Evolutionary conservation across 2,888 invertebrate genomes (phyloP), one percentile per base, ranked within the genome.

Genomic region (Pycnomerus fuliginosus): DNA sequence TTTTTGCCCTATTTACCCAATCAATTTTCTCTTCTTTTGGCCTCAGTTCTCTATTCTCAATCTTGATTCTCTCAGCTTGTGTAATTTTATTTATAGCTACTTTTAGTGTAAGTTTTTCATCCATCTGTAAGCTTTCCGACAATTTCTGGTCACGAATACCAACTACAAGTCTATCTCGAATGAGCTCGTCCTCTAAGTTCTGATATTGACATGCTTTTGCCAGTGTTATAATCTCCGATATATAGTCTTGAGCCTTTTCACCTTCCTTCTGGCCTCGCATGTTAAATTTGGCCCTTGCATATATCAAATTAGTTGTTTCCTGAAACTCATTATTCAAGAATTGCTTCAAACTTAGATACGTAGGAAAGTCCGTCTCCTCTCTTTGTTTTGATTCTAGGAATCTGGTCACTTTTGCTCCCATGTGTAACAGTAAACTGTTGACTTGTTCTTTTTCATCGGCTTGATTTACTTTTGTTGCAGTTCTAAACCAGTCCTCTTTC

Each of bases 161-260:
- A 7, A 55, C 52, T n/a, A 61, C 51, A 11, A 61, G 45, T 36
- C 48, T 36, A 36, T 62, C 62, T 22, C 60, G 30, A 13, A 62
- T 49, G 17, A 62, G 31, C 39, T 57, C 56, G n/a, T 59, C 54
- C 25, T 49, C 47, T 15, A 57, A 15, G 2, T 28, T 37, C 12
- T 41, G 50, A 30, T 49, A 61, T 23, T 53, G 47, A 42, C 56
- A 61, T 10, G 29, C 30, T 44, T 56, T 52, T 4, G 47, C 48
- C 17, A 60, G 16, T 4, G 3, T 3, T 16, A 32, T 10, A 10
- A 32, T 5, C 3, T 2, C 13, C 8, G 10, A 20, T 5, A 37
- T 37, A 16, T 37, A 37, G n/a, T 37, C 28, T 12, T 37, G n/a
- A 4, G 38, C 30, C 7, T 17, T 20, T 20, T 31, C 39, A 7